Base-by-base conservation (phyloP, 2,113 vertebrate species). In the Pterocles burchelli region DNA sequence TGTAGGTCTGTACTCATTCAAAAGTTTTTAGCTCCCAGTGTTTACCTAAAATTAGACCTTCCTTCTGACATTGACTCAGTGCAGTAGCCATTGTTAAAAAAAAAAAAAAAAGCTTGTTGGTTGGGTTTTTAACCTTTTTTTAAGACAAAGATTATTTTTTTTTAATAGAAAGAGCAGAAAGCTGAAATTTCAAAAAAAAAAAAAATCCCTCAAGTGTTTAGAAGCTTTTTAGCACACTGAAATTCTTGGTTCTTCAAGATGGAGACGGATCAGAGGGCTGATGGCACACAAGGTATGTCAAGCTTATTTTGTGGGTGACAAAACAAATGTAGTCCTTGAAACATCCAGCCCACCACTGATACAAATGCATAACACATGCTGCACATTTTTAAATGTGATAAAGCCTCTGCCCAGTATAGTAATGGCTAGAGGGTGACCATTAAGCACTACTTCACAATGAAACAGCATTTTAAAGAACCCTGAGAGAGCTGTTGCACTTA, bases 391-490 rank as follows among this genome's bases (percentile, higher is more conserved):
- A 82, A 79, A 73, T 4, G 14, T 17, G 70, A 43, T 73, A 68
- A 72, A 87, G 58, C 55, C 66, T 76, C 20, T 84, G 38, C 43
- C 55, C 45, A 21, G 19, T 33, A n/a, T 3, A 83, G 52, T 13
- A 48, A 38, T 9, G 26, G 55, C 48, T 67, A 45, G 28, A 72
- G 36, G 41, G 45, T 43, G 51, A 62, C 41, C 25, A 63, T 25
- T 43, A 82, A 75, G 41, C 12, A 57, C 18, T 31, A 12, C 22
- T 86, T 84, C 61, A 81, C 31, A 45, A 48, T 2, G 3, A 72
- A 88, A 72, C 21, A 26, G 46, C 25, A 26, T 76, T 95, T 84
- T 84, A 85, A 83, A 61, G 48, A 74, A 61, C 68, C 68, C 48
- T 24, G 29, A 55, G 22, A 89, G 12, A 83, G 51, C 25, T 70